Conservation (phyloP, 1,140 invertebrate genomes). For the Rhysida immarginata region DNA sequence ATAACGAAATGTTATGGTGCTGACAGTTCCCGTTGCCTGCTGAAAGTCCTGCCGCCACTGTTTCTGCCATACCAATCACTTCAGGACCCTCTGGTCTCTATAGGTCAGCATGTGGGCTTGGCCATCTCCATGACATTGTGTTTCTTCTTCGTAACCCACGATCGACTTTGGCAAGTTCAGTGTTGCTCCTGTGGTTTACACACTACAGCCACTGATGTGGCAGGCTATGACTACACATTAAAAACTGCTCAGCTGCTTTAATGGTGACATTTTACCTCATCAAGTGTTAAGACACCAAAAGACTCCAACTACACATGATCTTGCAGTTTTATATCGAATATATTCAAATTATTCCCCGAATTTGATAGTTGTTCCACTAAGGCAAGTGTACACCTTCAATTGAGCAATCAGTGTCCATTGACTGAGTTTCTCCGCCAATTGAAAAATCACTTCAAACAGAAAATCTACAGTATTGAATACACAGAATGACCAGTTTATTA, state of each 20-base stretch:
- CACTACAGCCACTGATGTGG: neutral
- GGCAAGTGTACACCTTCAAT: slow-evolving; percentile 16
- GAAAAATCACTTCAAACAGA: too few species aligned
- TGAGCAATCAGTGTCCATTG: slow-evolving; percentile 16
- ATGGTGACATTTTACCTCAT: neutral
- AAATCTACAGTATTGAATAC: too few species aligned
- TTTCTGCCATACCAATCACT: neutral
- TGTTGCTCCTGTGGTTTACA: neutral
- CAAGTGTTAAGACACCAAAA: neutral
- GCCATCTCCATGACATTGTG: neutral
- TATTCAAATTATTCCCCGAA: slow-evolving; percentile 4
- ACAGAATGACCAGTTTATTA: too few species aligned
- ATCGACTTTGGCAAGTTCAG: neutral
- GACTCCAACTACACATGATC: neutral
- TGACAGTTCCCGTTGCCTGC: slow-evolving; percentile 7
- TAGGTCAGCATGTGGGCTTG: neutral
- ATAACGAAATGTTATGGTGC: neutral
- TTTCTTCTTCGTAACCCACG: neutral
- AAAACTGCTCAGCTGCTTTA: neutral
- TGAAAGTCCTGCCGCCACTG: neutral
- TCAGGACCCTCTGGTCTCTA: neutral
- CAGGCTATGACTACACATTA: slow-evolving; percentile 1
- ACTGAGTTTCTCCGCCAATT: too few species aligned
- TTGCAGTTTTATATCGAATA: slow-evolving; percentile 3
- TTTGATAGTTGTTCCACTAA: slow-evolving; percentile 14